Evolutionary conservation across 2,797 vertebrate genomes (phyloP), one percentile per base, ranked within the genome.

Genomic region (Alca torda): DNA sequence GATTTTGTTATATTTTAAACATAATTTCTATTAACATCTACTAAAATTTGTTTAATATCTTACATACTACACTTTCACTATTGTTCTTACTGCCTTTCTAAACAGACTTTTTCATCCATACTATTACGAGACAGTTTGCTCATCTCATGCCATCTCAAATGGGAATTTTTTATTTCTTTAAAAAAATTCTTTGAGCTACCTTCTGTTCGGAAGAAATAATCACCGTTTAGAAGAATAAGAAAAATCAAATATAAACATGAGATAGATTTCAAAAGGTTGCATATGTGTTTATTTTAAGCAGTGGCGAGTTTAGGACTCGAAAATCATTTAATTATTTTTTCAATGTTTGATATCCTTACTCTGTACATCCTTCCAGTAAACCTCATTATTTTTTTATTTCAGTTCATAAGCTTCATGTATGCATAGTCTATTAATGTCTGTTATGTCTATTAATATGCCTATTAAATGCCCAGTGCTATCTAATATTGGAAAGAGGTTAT

Each of bases 51-150:
- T 11, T 48, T 30, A 13, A 28, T 57, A 21, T 31, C 14, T 37
- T 37, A 21, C 5, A 0, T 0, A 25, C 61, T 39, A 8, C 7
- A 20, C 60, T 82, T 79, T 46, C 26, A 53, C 23, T 7, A 1
- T 37, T 75, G 15, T 48, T 83, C 21, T 86, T 25, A 4, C 25
- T 63, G 39, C 51, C 39, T 56, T 87, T 89, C 31, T 35, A 25
- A 50, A 33, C 6, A 57, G 65, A 18, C 1, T 41, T 88, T 73
- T 80, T 39, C 9, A 33, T 39, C 19, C 53, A 4, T 53, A 9
- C 15, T 46, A 1, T 84, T 51, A 54, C 0, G 8, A 50, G 35
- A 33, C 19, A 63, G 24, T 41, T 83, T 84, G 19, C 25, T 87
- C 46, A 24, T 31, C 64, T 60, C 24, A 12, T 23, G 46, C 23